Evolutionary conservation across 2,797 vertebrate genomes (phyloP).

Genomic region (Cirrhinus mrigala): DNA sequence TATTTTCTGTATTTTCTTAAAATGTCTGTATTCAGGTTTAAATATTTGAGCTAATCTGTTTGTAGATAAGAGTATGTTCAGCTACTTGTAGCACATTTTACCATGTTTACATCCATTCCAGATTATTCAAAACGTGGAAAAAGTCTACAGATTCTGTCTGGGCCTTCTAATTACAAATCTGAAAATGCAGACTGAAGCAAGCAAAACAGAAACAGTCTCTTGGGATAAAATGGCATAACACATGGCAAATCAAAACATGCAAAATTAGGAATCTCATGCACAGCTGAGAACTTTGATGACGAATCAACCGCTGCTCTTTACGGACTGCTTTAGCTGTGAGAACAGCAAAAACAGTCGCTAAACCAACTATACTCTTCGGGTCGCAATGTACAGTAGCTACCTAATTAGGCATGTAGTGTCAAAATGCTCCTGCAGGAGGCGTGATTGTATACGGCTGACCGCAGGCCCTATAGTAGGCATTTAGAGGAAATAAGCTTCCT

Average conservation of each 20-base stretch:
- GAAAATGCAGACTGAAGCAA: slow-evolving; percentile 6
- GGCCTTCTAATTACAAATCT: slow-evolving; percentile 9
- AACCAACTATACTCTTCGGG: not conserved
- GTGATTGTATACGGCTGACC: slow-evolving; percentile 2
- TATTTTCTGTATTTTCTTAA: too few species aligned
- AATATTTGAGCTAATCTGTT: not conserved
- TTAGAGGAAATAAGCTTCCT: slow-evolving; percentile 19
- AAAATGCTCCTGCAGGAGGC: slow-evolving; percentile 34
- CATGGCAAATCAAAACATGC: slow-evolving; percentile 10
- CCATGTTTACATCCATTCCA: not conserved
- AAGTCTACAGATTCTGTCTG: slow-evolving; percentile 22
- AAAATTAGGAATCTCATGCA: slow-evolving; percentile 26
- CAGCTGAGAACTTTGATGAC: not conserved
- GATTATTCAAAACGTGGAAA: not conserved
- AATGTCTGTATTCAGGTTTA: not conserved
- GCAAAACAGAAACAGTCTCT: slow-evolving; percentile 1
- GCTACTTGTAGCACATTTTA: not conserved
- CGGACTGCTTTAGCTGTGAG: not conserved
- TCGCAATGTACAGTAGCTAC: not conserved
- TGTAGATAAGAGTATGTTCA: not conserved
- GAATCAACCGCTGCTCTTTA: not conserved
- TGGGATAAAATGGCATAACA: not conserved
- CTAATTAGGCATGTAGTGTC: not conserved
- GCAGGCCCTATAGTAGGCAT: not conserved
- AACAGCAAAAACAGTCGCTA: not conserved